Conservation (phyloP, 2,113 vertebrate genomes). For the Corapipo altera region DNA sequence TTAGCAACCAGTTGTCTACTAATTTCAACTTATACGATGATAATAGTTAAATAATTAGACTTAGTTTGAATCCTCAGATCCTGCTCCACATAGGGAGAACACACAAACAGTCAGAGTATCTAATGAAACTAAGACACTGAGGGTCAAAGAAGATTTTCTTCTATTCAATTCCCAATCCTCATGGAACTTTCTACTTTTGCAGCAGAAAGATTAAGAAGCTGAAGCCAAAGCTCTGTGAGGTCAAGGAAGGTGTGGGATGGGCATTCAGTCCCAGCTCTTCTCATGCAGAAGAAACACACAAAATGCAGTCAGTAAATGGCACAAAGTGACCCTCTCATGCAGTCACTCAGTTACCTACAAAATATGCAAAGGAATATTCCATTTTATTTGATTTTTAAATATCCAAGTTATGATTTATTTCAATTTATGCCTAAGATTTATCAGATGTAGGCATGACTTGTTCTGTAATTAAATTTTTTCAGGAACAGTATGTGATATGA, state of each 20-base stretch:
- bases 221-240: neutral
- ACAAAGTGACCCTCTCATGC: neutral
- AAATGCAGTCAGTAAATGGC: neutral
- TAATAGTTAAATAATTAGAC: neutral
- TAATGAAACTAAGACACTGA: neutral
- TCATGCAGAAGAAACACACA: neutral
- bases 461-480: neutral
- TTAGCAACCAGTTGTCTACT: neutral
- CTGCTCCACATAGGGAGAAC: neutral
- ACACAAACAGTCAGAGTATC: neutral
- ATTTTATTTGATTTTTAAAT: neutral
- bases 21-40: neutral
- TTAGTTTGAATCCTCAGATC: neutral
- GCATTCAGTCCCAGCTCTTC: neutral
- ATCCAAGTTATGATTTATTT: neutral
- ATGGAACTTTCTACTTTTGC: neutral
- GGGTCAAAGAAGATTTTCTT: neutral
- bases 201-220: neutral
- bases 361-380: neutral
- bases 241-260: neutral
- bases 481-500: neutral
- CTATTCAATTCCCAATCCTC: neutral
- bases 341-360: neutral
- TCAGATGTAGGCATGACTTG: neutral
- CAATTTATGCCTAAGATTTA: neutral